phyloP scores from a whole-genome alignment of 2,888 invertebrate genomes.

The Anorthoa munda region DNA sequence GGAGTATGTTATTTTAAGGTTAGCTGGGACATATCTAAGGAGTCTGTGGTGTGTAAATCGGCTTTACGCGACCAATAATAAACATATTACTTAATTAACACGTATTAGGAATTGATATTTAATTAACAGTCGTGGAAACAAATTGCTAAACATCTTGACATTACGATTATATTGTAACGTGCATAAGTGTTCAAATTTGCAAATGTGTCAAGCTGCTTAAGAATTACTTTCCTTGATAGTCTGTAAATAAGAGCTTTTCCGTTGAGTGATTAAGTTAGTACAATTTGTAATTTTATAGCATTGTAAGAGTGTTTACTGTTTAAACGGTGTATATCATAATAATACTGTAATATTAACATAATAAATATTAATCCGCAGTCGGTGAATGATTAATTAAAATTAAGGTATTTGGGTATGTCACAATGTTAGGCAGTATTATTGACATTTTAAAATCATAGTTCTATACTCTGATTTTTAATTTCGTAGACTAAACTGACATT shows the following conservation, averaged over 20 bases:
- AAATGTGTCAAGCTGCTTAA: neutral
- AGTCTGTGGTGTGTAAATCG: conserved; percentile 25
- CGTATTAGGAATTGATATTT: conserved; percentile 54
- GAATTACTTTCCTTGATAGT: neutral
- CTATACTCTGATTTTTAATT: too few relatives aligned
- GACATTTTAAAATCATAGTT: conserved; percentile 8
- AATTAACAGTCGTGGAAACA: conserved; percentile 20
- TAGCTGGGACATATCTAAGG: conserved; percentile 5
- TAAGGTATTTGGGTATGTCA: conserved; percentile 28
- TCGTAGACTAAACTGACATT: too few relatives aligned
- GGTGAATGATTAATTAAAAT: conserved; percentile 5
- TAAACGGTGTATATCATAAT: conserved; percentile 47
- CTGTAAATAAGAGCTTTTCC: conserved; percentile 45
- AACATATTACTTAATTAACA: conserved; percentile 38
- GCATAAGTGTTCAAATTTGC: neutral
- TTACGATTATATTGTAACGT: neutral
- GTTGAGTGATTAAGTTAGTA: conserved; percentile 66
- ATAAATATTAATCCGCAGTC: conserved; percentile 22
- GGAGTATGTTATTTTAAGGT: conserved; percentile 1
- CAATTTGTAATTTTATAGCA: conserved; percentile 65
- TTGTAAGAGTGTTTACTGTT: conserved; percentile 45
- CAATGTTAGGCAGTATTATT: conserved; percentile 47
- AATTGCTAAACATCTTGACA: conserved; percentile 24
- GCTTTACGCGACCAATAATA: conserved; percentile 47
- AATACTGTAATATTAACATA: conserved; percentile 42